phyloP scores from a whole-genome alignment of 2,888 invertebrate genomes.

The Diarsia dahlii region DNA sequence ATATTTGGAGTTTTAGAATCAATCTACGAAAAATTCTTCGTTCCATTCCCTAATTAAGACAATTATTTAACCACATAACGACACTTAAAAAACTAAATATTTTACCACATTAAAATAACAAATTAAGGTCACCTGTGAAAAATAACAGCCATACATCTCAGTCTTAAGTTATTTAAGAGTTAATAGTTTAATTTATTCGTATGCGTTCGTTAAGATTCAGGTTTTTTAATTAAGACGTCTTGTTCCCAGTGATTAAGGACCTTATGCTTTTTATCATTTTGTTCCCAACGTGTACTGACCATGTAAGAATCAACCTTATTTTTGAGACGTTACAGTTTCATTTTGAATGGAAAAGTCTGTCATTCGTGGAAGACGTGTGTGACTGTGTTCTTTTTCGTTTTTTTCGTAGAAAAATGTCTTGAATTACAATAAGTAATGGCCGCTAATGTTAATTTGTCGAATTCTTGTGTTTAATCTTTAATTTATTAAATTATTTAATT shows the following conservation, averaged over 20 bases:
- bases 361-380: slow-evolving; percentile 42
- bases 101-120: slow-evolving; percentile 44
- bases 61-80: slow-evolving; percentile 22
- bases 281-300: slow-evolving; percentile 17
- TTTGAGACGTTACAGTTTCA: fast-evolving
- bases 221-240: slow-evolving; percentile 84
- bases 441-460: slow-evolving; percentile 35
- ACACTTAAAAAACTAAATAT: slow-evolving; percentile 31
- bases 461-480: slow-evolving; percentile 20
- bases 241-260: slow-evolving; percentile 79
- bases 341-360: not conserved
- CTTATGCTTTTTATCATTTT: slow-evolving; percentile 75
- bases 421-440: slow-evolving; percentile 49
- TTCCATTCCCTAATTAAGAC: slow-evolving; percentile 1
- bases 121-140: slow-evolving; percentile 63
- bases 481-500: slow-evolving; percentile 13
- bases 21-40: not conserved
- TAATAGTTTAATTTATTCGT: slow-evolving; percentile 75
- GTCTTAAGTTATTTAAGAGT: slow-evolving; percentile 56
- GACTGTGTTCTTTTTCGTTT: slow-evolving; percentile 15
- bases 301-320: slow-evolving; percentile 2
- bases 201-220: slow-evolving; percentile 69
- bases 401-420: slow-evolving; percentile 50
- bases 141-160: slow-evolving; percentile 60
- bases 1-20: not conserved